These are phyloP conservation scores for Coranthus polyacanthus DNA, from an alignment of 2,797 vertebrate species.

Conservation along the genomic window DNA sequence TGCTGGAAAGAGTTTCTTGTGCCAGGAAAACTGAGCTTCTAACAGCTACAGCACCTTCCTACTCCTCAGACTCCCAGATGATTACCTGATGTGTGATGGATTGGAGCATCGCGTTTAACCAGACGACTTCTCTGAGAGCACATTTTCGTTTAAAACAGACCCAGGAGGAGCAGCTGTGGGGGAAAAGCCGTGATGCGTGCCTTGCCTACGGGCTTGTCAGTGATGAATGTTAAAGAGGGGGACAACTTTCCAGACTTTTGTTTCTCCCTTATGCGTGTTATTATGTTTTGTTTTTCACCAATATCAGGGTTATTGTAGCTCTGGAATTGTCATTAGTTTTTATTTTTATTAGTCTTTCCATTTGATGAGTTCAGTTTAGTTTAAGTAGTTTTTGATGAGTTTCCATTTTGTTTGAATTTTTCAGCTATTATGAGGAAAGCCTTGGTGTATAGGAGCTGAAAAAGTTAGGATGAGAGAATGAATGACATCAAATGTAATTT, in stretches of 20 bases:
- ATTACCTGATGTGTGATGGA: constrained; percentile 64
- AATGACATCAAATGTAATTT: too few relatives aligned
- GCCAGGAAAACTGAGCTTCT: constrained; percentile 67
- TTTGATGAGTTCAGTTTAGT: too few relatives aligned
- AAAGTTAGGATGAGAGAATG: too few relatives aligned
- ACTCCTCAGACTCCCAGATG: constrained; percentile 55
- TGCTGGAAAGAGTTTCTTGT: constrained; percentile 47
- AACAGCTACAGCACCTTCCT: constrained; percentile 50
- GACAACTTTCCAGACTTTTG: not conserved
- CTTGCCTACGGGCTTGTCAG: not conserved
- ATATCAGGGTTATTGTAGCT: too few relatives aligned
- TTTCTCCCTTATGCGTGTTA: not conserved
- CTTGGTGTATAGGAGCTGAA: too few relatives aligned
- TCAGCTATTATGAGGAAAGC: too few relatives aligned
- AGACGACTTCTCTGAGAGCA: constrained; percentile 11
- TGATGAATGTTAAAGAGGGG: not conserved
- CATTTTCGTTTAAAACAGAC: constrained; percentile 17
- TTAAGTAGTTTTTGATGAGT: too few relatives aligned
- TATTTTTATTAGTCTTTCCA: too few relatives aligned
- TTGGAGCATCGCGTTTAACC: constrained; percentile 25
- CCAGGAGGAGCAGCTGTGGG: constrained; percentile 5
- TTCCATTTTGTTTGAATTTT: too few relatives aligned
- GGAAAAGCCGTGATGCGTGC: not conserved
- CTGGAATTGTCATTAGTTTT: too few relatives aligned
- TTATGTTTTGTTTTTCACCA: too few relatives aligned